Evolutionary conservation across 2,888 invertebrate species (phyloP).

Genomic region (Macaria liturata): DNA sequence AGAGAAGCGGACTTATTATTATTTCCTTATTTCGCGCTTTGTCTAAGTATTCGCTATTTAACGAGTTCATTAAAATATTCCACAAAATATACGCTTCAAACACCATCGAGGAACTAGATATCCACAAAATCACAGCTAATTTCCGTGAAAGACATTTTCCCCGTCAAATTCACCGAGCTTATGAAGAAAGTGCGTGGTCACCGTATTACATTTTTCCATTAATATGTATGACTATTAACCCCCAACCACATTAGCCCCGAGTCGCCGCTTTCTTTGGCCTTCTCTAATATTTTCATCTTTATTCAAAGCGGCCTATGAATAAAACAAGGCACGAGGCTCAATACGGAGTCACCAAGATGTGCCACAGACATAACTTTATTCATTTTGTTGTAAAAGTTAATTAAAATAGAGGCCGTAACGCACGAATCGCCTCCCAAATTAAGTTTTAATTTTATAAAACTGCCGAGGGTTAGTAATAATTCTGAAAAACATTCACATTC

Average conservation of each 20-base stretch:
- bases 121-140: slow-evolving; percentile 4
- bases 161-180: slow-evolving; percentile 19
- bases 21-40: slow-evolving; percentile 19
- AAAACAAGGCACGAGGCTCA: slow-evolving; percentile 67
- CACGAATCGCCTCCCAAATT: slow-evolving; percentile 19
- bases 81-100: too few species aligned
- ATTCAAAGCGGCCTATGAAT: slow-evolving; percentile 79
- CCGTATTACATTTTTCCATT: slow-evolving; percentile 61
- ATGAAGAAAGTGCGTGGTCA: slow-evolving; percentile 38
- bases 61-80: background rate
- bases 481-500: slow-evolving; percentile 9
- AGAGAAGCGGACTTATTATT: slow-evolving; percentile 37
- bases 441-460: slow-evolving; percentile 5
- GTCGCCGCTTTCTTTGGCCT: slow-evolving; percentile 62
- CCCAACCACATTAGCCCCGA: slow-evolving; percentile 64
- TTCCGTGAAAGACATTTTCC: background rate
- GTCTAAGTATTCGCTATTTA: background rate
- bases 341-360: slow-evolving; percentile 62
- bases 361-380: slow-evolving; percentile 60
- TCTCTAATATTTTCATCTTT: slow-evolving; percentile 81
- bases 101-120: background rate
- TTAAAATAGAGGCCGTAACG: slow-evolving; percentile 54
- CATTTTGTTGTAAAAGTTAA: slow-evolving; percentile 66
- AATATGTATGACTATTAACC: slow-evolving; percentile 78
- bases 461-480: slow-evolving; percentile 3